Base-by-base conservation (phyloP, 2,797 vertebrate species). In the Molossus alvarezi region DNA sequence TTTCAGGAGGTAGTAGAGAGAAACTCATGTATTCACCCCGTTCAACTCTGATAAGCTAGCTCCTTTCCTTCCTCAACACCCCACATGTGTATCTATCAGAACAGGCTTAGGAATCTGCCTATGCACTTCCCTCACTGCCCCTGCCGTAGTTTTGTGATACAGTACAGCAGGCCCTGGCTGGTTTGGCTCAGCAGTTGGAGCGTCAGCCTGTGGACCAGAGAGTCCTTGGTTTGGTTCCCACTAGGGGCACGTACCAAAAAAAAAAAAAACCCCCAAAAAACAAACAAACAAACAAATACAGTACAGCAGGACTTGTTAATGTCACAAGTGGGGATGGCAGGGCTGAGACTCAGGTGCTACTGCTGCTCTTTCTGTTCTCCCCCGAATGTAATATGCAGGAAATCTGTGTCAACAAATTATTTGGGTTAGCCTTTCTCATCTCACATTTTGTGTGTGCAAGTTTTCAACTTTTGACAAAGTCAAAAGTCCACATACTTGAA, bases 391-490 rank as follows among this genome's bases (percentile, higher is more conserved):
- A 20, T 60, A 77, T 62, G 15, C 5, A 9, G 84, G 87, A 77
- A 83, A 53, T 64, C 53, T 85, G 17, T 27, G 51, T n/a, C 72
- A 48, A 13, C 67, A 90, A 4, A n/a, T 51, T 29, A 27, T 57
- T 45, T 71, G 62, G n/a, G 21, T 90, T 91, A 84, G 72, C 12
- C 6, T 94, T 69, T 57, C 60, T 87, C 9, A 12, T 14, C 69
- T 37, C 27, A 17, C 41, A 15, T 69, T 88, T 23, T 9, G 0
- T 58, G 11, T 65, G 21, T 77, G 18, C 23, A 33, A 69, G 29
- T 82, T 82, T 94, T 25, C 9, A 3, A 77, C 18, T 82, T 62
- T 55, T 67, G n/a, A 93, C 79, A 48, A 33, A 64, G 23, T 77
- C 37, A 15, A 37, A 33, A 64, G 23, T 77, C 37, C 20, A 37